phyloP scores from a whole-genome alignment of 2,888 invertebrate species.

The Leptinotarsa tumamoca region DNA sequence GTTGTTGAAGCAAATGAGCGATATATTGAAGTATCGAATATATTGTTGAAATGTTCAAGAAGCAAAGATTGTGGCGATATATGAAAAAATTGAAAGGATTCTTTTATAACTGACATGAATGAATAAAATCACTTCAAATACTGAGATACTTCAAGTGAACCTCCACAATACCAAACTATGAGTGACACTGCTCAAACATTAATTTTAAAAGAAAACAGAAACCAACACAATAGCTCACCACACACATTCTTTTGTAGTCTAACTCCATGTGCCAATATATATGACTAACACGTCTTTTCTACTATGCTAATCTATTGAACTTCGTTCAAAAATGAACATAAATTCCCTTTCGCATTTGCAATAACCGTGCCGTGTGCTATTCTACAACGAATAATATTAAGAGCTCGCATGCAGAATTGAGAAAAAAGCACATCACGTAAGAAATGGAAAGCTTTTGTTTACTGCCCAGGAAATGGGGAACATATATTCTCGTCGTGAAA shows the following conservation, averaged over 20 bases:
- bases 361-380: neutral
- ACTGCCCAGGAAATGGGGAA: neutral
- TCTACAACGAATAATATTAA: neutral
- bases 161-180: too few species aligned
- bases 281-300: neutral
- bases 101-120: too few species aligned
- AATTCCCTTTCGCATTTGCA: neutral
- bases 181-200: too few species aligned
- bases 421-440: constrained; percentile 10
- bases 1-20: too few species aligned
- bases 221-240: neutral
- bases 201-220: neutral
- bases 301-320: neutral
- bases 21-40: too few species aligned
- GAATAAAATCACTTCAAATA: too few species aligned
- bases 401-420: neutral
- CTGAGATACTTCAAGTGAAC: too few species aligned
- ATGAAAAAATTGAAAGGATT: too few species aligned
- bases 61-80: too few species aligned
- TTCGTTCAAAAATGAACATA: neutral
- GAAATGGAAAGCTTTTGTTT: neutral
- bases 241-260: neutral
- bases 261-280: neutral
- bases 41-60: too few species aligned
- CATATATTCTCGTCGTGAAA: neutral